Evolutionary conservation across 2,797 vertebrate genomes (phyloP).

Genomic region (Microtus agrestis): DNA sequence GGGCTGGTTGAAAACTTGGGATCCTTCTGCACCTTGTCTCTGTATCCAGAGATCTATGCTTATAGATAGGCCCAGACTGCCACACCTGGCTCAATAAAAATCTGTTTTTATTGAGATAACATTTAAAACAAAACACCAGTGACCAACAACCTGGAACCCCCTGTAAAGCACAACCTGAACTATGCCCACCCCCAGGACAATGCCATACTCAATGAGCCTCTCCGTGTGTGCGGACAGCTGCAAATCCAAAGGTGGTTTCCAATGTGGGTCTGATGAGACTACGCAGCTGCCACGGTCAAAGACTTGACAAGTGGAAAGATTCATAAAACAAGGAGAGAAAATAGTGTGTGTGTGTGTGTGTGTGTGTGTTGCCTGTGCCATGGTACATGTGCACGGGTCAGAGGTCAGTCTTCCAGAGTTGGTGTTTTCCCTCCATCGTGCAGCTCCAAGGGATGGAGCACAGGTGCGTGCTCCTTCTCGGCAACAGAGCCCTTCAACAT

Average conservation of each 20-base stretch:
- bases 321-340: not conserved
- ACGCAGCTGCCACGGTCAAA: not conserved
- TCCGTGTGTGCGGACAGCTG: not conserved
- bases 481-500: too few relatives aligned
- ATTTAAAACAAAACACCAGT: not conserved
- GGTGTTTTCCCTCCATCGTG: not conserved
- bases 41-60: not conserved
- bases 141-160: not conserved
- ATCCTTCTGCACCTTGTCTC: not conserved
- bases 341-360: too few relatives aligned
- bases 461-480: not conserved
- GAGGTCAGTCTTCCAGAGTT: not conserved
- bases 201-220: conserved; percentile 7
- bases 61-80: not conserved
- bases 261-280: not conserved
- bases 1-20: not conserved
- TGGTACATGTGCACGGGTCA: not conserved
- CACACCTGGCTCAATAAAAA: not conserved
- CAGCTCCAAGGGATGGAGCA: not conserved
- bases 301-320: not conserved
- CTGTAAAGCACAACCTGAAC: conserved; percentile 27
- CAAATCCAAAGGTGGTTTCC: not conserved
- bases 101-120: not conserved
- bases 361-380: not conserved
- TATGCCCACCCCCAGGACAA: not conserved